Percentiles rank a stretch among this genome's conserved stretches.
These are phyloP conservation scores for Hemichromis elongatus DNA, from an alignment of 2,113 vertebrate species.

Conservation along the genomic window DNA sequence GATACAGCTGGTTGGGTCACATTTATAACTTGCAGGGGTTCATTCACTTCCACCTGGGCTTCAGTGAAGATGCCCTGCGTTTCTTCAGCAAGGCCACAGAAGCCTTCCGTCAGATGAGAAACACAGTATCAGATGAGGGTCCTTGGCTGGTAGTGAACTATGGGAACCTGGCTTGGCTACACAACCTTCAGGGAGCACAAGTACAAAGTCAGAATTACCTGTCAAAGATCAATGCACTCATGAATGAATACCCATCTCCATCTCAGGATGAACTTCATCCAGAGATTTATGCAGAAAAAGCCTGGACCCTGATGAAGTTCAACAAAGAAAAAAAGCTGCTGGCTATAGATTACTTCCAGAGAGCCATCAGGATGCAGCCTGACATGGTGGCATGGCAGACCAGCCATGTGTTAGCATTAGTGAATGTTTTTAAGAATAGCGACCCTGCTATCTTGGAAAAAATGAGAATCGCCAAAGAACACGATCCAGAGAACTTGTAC, in stretches of 20 bases:
- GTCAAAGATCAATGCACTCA: conserved; percentile 7
- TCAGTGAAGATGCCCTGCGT: not conserved
- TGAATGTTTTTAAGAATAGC: accelerated
- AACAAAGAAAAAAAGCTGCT: not conserved
- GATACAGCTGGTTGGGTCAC: conserved; percentile 56
- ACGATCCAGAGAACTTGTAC: conserved; percentile 44
- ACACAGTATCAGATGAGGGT: conserved; percentile 41
- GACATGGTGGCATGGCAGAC: conserved; percentile 49
- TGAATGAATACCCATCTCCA: conserved; percentile 18
- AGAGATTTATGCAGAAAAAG: conserved; percentile 59
- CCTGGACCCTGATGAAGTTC: conserved; percentile 63
- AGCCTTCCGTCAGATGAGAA: conserved; percentile 46
- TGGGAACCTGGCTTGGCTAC: conserved; percentile 59
- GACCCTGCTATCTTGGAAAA: conserved; percentile 2
- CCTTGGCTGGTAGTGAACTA: conserved; percentile 61
- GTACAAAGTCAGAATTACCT: conserved; percentile 11
- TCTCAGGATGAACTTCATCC: conserved; percentile 35
- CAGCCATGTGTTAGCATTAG: conserved; percentile 11
- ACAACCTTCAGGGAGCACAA: conserved; percentile 3
- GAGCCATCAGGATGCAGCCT: conserved; percentile 55
- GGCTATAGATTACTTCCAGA: conserved; percentile 46
- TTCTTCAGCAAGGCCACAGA: conserved; percentile 42
- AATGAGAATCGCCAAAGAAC: conserved; percentile 24
- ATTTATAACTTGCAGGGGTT: conserved; percentile 60
- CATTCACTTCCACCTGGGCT: conserved; percentile 24